Base-by-base conservation (phyloP, 1,140 invertebrate species). In the Dendroctonus valens region DNA sequence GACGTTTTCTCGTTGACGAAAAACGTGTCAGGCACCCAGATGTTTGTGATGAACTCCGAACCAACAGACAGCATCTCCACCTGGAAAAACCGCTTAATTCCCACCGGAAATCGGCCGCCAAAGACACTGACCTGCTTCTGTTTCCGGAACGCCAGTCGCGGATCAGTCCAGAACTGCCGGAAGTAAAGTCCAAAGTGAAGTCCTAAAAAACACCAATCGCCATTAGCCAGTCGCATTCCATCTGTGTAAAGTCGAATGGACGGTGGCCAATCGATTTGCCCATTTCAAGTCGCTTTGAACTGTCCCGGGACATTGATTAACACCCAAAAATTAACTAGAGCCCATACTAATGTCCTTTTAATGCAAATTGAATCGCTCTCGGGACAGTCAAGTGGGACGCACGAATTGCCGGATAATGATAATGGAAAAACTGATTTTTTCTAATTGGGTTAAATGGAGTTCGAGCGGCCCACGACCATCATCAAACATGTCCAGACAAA, bases 1-100 rank as follows among this genome's bases (percentile, higher is more conserved):
- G 94, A 96, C 82, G 95, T 94, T 84, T 98, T 98, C 84, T 98
- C 96, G 81, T 98, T 98, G 75, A 93, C 95, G 84, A 97, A 97
- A 84, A 97, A 97, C 70, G 96, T 98, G 82, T 98, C 96, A 71
- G 96, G 96, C 76, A 97, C 93, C 96, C 96, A 98, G 80, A 98
- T 95, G 81, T 94, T 95, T 81, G 96, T 93, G 79, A 98, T 93
- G 82, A 95, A 97, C 84, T 94, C 96, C 72, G 90, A 96, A 72
- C 90, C 94, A 71, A 92, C 93, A 71, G 91, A 92, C 68, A 96
- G 84, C 70, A 91, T 94, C 79, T 95, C 91, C 67, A 95, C 91
- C 65, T 67, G 58, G 5, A 59, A 65, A 62, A 42, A 4, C 14
- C 41, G 7, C 46, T 59, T 46, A 38, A n/a, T n/a, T 39, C 5